Evolutionary conservation across 1,140 invertebrate genomes (phyloP), one percentile per base, ranked within the genome.

Genomic region (Samia ricini): DNA sequence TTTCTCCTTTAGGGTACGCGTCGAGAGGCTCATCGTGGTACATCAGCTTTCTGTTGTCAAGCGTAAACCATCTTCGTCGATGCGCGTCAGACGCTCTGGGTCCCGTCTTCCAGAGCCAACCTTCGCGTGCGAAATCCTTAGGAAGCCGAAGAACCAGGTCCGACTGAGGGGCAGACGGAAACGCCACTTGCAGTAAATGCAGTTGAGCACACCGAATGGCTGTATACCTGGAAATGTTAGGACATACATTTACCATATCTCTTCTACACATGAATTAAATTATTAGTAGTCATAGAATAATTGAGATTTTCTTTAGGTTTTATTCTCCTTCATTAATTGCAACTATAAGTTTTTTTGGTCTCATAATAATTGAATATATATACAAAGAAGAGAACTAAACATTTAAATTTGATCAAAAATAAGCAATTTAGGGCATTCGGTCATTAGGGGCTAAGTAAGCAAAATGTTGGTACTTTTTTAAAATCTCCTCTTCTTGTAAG

Each of bases 41-140:
- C 96, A 98, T 97, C 2, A 98, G 90, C 88, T 97, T 97, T 57
- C 97, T 92, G 68, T 95, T 94, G 75, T 97, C 96, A n/a, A 98
- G 81, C 0, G 96, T 97, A 76, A 98, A 97, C 96, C 96, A 98
- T 50, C 96, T 87, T 75, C 95, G 95, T 71, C 95, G 95, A 76
- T 96, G 98, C 1, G 94, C 94, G 80, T 98, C 96, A 15, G 93
- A 94, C 4, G 93, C 91, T 63, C 93, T 91, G 0, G 97, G 96
- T 2, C 97, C 97, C 6, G 96, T 97, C 91, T 98, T 96, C 94
- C 94, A 96, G n/a, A 98, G 88, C 93, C 94, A 97, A 7, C 97
- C 97, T 91, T 98, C 97, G 69, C 94, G 93, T 0, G 93, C 88
- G 86, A 97, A 98, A 84, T 97, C 96, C 78, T 93, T 93, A 0